Percentiles rank a stretch among this genome's conserved stretches.
Evolutionary conservation across 1,140 invertebrate genomes (phyloP).

Genomic region (Magallana gigas): DNA sequence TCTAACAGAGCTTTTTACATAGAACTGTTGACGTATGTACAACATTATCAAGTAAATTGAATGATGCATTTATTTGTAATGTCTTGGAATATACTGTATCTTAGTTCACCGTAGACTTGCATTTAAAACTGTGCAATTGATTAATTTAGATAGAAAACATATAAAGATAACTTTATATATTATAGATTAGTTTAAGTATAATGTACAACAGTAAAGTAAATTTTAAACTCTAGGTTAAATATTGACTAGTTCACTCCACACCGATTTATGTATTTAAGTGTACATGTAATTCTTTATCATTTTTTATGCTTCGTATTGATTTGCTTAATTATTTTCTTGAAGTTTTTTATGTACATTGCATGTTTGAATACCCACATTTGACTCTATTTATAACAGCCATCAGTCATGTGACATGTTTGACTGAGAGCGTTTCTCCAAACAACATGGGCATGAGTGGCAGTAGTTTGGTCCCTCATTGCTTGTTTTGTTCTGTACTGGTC

Average conservation of each 20-base stretch:
- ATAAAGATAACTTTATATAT: too few species aligned
- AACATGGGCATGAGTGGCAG: neutral
- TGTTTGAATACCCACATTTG: neutral
- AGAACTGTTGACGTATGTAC: too few species aligned
- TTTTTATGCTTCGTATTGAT: slow-evolving; percentile 19
- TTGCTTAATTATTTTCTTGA: neutral
- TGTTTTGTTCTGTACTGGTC: neutral
- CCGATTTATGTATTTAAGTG: neutral
- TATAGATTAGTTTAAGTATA: too few species aligned
- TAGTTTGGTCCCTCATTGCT: neutral
- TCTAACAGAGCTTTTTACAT: too few species aligned
- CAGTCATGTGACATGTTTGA: neutral
- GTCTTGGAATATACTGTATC: too few species aligned
- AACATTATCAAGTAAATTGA: too few species aligned
- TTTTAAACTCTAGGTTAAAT: neutral
- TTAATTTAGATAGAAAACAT: too few species aligned
- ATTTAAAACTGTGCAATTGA: too few species aligned
- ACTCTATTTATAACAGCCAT: neutral
- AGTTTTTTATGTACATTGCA: neutral
- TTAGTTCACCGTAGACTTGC: too few species aligned
- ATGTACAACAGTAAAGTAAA: too few species aligned
- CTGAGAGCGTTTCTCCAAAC: neutral
- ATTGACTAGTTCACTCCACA: neutral
- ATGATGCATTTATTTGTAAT: too few species aligned
- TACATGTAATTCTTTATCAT: neutral